These are phyloP conservation scores for Watsonalla cultraria DNA, from an alignment of 2,888 invertebrate species.

Conservation along the genomic window DNA sequence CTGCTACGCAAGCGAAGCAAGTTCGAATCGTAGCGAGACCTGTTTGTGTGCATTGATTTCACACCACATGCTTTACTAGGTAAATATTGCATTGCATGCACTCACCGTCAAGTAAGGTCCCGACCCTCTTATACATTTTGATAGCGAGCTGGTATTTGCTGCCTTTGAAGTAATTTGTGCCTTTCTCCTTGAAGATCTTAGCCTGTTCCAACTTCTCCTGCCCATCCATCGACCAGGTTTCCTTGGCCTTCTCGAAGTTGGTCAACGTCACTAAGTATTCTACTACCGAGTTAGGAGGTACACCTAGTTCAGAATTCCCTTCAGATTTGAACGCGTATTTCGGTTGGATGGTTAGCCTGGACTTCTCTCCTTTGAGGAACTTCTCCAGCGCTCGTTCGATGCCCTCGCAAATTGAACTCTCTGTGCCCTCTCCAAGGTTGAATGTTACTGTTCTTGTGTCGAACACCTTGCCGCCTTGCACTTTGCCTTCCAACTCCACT, in stretches of 20 bases:
- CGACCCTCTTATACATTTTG: conserved; percentile 91
- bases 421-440: conserved; percentile 90
- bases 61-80: too few relatives aligned
- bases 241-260: conserved; percentile 89
- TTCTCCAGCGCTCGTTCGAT: conserved; percentile 89
- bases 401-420: conserved; percentile 86
- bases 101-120: conserved; percentile 78
- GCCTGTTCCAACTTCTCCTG: conserved; percentile 90
- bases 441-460: conserved; percentile 92
- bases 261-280: conserved; percentile 90
- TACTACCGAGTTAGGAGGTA: conserved; percentile 88
- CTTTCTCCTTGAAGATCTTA: conserved; percentile 91
- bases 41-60: too few relatives aligned
- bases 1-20: too few relatives aligned
- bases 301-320: conserved; percentile 83
- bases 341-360: conserved; percentile 84
- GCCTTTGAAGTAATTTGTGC: conserved; percentile 92
- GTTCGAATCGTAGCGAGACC: too few relatives aligned
- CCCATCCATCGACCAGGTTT: conserved; percentile 88
- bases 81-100: background rate
- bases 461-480: conserved; percentile 82
- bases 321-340: conserved; percentile 88
- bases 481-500: conserved; percentile 83
- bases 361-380: conserved; percentile 89
- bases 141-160: conserved; percentile 87